phyloP scores from a whole-genome alignment of 2,888 invertebrate species.

The Polydrusus pterygomalis region DNA sequence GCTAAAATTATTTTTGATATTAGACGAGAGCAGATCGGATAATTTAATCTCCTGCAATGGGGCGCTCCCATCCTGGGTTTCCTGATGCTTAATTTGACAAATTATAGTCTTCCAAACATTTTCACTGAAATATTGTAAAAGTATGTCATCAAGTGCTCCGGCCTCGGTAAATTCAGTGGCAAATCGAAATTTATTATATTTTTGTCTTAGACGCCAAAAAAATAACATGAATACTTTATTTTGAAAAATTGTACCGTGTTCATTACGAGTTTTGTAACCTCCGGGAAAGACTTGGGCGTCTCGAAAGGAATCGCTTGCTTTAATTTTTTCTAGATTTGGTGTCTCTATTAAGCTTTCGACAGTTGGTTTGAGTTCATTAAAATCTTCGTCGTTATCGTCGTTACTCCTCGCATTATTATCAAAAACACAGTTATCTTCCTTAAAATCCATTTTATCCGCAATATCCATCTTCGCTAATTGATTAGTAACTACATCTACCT shows the following conservation, averaged over 20 bases:
- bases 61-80: background rate
- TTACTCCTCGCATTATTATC: background rate
- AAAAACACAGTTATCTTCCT: too few species aligned
- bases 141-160: constrained; percentile 22
- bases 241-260: constrained; percentile 24
- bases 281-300: constrained; percentile 2
- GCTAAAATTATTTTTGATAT: constrained; percentile 10
- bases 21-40: background rate
- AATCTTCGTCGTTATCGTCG: background rate
- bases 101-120: constrained; percentile 12
- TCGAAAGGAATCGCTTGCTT: constrained; percentile 3
- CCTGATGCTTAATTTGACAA: constrained; percentile 28
- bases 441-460: background rate
- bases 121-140: background rate
- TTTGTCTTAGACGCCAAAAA: constrained; percentile 5
- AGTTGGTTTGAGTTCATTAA: background rate
- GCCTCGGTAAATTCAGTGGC: constrained; percentile 16
- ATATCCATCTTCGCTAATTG: background rate
- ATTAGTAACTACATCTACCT: too few species aligned
- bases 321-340: background rate
- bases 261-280: constrained; percentile 2
- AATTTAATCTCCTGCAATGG: constrained; percentile 8
- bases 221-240: constrained; percentile 29
- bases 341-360: background rate
- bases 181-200: constrained; percentile 17